Evolutionary conservation across 2,113 vertebrate genomes (phyloP).

Genomic region (Pangasianodon gigas): DNA sequence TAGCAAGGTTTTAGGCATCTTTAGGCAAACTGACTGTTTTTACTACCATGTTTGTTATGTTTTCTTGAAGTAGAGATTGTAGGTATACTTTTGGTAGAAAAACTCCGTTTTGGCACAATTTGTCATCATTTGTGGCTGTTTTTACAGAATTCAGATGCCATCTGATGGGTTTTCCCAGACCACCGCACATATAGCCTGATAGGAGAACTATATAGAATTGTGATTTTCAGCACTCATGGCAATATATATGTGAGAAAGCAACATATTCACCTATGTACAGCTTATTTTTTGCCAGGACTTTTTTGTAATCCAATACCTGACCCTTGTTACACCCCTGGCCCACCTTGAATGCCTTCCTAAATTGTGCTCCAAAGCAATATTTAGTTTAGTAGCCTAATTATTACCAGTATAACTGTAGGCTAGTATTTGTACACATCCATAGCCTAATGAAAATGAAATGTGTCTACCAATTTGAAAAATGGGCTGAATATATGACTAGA

Average conservation of each 20-base stretch:
- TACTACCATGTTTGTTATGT: too few relatives aligned
- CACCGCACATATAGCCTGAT: background rate
- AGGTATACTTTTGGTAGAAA: too few relatives aligned
- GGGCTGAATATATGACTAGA: background rate
- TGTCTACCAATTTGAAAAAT: background rate
- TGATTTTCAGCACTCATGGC: background rate
- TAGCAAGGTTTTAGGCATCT: background rate
- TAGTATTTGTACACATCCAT: background rate
- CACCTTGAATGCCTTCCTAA: background rate
- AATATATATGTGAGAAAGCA: background rate
- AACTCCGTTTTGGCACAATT: too few relatives aligned
- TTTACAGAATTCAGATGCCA: background rate
- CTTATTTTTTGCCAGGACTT: background rate
- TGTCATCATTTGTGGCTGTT: too few relatives aligned
- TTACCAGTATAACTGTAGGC: background rate
- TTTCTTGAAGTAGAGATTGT: too few relatives aligned
- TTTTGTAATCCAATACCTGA: background rate
- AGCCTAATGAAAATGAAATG: background rate
- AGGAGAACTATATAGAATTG: background rate
- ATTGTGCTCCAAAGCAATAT: too few relatives aligned
- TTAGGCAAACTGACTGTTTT: background rate
- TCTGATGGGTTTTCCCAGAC: background rate
- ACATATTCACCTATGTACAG: background rate
- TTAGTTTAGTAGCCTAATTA: background rate
- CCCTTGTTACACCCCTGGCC: background rate